These are phyloP conservation scores for Onthophagus sagittarius DNA, from an alignment of 2,888 invertebrate species.

Conservation along the genomic window DNA sequence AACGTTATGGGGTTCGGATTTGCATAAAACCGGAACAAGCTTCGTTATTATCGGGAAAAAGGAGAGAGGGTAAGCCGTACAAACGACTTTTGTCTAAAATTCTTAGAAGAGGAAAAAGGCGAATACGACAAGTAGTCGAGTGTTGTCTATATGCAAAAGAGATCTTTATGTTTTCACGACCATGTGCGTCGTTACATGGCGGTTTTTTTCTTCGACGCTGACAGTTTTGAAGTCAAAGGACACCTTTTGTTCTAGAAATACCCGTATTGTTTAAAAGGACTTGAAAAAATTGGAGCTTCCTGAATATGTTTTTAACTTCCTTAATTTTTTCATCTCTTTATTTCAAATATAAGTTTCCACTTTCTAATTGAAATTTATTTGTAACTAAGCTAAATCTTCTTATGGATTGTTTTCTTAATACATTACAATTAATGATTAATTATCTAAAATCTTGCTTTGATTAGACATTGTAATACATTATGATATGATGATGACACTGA, in stretches of 20 bases:
- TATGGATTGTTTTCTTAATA: no score
- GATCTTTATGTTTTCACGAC: neutral
- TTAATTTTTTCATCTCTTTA: no score
- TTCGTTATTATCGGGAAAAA: neutral
- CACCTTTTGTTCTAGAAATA: neutral
- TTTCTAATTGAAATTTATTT: no score
- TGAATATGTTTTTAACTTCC: no score
- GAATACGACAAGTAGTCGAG: neutral
- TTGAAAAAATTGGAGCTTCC: no score
- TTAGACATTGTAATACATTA: no score
- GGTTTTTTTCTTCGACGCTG: neutral
- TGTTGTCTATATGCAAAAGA: neutral
- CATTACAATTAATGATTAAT: no score
- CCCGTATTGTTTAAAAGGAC: neutral
- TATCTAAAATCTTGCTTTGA: no score
- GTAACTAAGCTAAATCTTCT: no score
- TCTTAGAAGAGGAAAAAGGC: neutral
- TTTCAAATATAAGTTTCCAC: no score
- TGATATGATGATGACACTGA: no score
- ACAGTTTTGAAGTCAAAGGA: neutral
- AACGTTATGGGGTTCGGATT: neutral
- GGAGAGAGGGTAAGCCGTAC: neutral
- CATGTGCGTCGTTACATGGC: neutral
- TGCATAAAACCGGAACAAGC: neutral
- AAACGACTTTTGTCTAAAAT: neutral